Conservation (phyloP, 92 coral and sea anemone species). For the Epizoanthus stellaris region DNA sequence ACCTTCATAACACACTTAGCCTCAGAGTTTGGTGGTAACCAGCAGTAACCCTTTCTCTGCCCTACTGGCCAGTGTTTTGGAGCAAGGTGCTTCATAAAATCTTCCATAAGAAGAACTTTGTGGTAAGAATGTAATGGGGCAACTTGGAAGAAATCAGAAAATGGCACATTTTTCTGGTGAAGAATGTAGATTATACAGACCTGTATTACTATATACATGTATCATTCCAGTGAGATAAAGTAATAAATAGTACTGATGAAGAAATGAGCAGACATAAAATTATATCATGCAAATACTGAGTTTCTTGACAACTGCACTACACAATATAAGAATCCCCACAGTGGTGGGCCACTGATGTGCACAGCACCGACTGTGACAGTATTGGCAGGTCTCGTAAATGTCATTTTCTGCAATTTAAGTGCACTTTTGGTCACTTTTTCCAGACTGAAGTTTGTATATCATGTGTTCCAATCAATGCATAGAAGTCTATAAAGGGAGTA, state of each 20-base stretch:
- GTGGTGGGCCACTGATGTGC: no score
- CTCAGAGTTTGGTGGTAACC: slow-evolving; percentile 76
- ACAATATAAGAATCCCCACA: no score
- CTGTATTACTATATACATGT: no score
- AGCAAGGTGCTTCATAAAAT: slow-evolving; percentile 71
- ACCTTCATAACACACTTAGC: slow-evolving; percentile 80
- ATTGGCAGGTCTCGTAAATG: no score
- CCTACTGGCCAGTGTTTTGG: slow-evolving; percentile 85
- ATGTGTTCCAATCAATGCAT: no score
- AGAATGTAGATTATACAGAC: background rate
- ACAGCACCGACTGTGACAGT: no score
- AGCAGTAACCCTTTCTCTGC: slow-evolving; percentile 82
- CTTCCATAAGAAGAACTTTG: slow-evolving; percentile 77
- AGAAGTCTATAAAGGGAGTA: no score
- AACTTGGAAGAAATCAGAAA: slow-evolving; percentile 85
- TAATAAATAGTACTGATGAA: background rate
- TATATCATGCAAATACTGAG: no score
- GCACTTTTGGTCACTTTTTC: no score
- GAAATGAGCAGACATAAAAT: background rate
- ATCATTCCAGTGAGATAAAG: background rate
- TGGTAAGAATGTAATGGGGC: slow-evolving; percentile 76
- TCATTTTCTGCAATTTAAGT: no score
- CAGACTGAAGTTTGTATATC: no score
- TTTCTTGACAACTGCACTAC: background rate
- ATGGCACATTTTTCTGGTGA: slow-evolving; percentile 83